These are phyloP conservation scores for Colius striatus DNA, from an alignment of 2,113 vertebrate genomes.

Conservation along the genomic window DNA sequence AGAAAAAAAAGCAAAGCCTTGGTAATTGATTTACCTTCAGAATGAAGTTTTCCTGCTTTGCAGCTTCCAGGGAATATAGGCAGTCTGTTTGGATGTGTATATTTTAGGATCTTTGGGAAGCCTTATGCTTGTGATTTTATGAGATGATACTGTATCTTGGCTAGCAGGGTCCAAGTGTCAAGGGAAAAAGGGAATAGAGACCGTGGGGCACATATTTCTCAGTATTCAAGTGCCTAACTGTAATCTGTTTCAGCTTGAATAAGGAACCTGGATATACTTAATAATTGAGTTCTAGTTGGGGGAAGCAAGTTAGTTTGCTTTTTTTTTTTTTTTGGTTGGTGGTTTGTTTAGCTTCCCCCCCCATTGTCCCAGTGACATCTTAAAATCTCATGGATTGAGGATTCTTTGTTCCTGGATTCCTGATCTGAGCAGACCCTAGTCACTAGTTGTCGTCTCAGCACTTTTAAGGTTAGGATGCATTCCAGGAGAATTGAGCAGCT, in stretches of 20 bases:
- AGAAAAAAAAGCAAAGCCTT: neutral
- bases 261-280: neutral
- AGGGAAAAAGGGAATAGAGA: neutral
- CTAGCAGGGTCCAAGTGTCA: neutral
- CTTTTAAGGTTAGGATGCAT: neutral
- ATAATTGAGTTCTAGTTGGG: neutral
- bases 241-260: neutral
- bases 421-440: neutral
- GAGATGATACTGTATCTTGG: neutral
- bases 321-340: neutral
- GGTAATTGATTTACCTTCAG: neutral
- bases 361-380: neutral
- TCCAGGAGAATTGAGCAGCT: neutral
- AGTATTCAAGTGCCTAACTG: neutral
- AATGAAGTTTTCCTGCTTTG: neutral
- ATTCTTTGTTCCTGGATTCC: neutral
- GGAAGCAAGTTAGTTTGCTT: neutral
- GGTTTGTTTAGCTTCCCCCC: too few relatives aligned
- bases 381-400: neutral
- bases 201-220: neutral
- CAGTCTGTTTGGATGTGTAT: neutral
- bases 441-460: neutral
- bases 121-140: neutral
- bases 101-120: neutral
- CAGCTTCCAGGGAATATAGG: neutral